Evolutionary conservation across 2,113 vertebrate genomes (phyloP).

Genomic region (Oenanthe melanoleuca): DNA sequence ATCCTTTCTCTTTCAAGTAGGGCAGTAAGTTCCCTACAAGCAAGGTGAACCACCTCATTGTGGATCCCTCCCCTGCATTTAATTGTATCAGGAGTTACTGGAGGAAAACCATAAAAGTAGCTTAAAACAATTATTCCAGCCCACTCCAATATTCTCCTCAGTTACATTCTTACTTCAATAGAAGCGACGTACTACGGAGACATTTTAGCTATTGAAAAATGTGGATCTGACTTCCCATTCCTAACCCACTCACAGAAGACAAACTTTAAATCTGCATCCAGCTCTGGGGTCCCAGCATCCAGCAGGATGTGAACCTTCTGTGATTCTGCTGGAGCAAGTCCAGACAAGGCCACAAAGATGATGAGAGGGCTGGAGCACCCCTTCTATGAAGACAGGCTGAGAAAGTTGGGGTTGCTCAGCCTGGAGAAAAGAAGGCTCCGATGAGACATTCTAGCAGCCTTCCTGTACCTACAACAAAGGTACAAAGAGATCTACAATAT

Average conservation of each 20-base stretch:
- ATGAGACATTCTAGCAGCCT: background rate
- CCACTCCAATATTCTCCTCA: background rate
- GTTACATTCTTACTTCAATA: background rate
- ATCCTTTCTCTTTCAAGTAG: background rate
- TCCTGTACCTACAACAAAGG: background rate
- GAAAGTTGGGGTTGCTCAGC: background rate
- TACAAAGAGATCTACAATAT: background rate
- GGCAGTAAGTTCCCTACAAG: background rate
- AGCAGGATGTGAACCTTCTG: background rate
- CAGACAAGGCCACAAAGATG: background rate
- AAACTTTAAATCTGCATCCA: background rate
- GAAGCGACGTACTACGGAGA: background rate
- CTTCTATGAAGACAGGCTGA: background rate
- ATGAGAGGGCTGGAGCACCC: background rate
- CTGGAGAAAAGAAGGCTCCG: background rate
- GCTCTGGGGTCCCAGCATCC: background rate
- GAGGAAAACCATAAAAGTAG: background rate
- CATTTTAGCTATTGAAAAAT: background rate
- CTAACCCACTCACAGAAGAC: background rate
- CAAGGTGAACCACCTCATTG: background rate
- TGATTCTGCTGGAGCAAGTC: background rate
- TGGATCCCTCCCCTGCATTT: background rate
- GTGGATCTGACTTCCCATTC: background rate
- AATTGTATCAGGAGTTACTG: background rate
- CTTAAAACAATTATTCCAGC: background rate